Conservation (phyloP, 2,113 vertebrate species). For the Ceratotherium simum region DNA sequence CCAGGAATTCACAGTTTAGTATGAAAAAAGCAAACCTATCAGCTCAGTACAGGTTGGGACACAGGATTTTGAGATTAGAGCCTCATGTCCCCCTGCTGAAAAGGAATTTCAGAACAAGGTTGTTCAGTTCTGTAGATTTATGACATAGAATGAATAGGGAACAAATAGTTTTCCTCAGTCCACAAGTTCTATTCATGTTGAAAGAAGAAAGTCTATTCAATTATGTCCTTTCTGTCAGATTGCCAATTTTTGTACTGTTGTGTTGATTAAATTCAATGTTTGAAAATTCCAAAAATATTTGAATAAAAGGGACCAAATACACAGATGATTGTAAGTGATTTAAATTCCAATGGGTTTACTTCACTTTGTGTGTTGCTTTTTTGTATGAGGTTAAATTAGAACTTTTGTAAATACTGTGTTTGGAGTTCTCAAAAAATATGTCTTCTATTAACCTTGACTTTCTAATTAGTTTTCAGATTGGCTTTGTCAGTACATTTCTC, state of each 20-base stretch:
- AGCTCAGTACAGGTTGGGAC: slow-evolving; percentile 9
- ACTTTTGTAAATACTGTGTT: slow-evolving; percentile 21
- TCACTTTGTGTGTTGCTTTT: slow-evolving; percentile 50
- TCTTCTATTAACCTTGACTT: slow-evolving; percentile 66
- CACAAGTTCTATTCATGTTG: slow-evolving; percentile 66
- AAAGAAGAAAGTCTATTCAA: slow-evolving; percentile 66
- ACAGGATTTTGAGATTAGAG: slow-evolving; percentile 65
- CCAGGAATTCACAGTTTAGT: slow-evolving; percentile 47
- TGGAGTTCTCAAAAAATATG: slow-evolving; percentile 39
- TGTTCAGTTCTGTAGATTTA: slow-evolving; percentile 67
- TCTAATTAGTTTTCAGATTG: slow-evolving; percentile 60
- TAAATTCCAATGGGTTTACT: slow-evolving; percentile 56
- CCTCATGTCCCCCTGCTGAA: slow-evolving; percentile 14
- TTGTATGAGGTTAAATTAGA: slow-evolving; percentile 52
- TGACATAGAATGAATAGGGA: slow-evolving; percentile 47
- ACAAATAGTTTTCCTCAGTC: slow-evolving; percentile 57
- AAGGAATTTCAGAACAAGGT: slow-evolving; percentile 65
- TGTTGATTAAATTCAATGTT: slow-evolving; percentile 68
- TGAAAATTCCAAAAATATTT: slow-evolving; percentile 61
- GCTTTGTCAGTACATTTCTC: slow-evolving; percentile 33
- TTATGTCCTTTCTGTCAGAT: slow-evolving; percentile 63
- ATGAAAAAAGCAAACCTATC: slow-evolving; percentile 54
- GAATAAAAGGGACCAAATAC: slow-evolving; percentile 31
- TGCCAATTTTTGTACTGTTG: slow-evolving; percentile 42
- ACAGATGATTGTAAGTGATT: slow-evolving; percentile 64